phyloP scores from a whole-genome alignment of 2,888 invertebrate species.

The Siphonodentalium dalli region DNA sequence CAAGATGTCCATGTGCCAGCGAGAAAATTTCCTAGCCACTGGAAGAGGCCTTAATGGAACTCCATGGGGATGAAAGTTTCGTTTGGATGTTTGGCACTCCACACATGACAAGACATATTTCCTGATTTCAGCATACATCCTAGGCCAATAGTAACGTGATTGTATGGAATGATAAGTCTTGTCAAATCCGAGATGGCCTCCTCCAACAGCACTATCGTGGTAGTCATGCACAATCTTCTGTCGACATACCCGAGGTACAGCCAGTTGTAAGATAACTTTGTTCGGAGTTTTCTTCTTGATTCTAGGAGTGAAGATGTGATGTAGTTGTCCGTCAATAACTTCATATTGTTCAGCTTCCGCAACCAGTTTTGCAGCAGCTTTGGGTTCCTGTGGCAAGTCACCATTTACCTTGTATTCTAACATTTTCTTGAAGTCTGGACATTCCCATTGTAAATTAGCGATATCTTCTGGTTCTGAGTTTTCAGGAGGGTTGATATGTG shows the following conservation, averaged over 20 bases:
- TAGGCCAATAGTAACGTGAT: constrained; percentile 18
- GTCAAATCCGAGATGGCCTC: constrained; percentile 13
- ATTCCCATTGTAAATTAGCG: constrained; percentile 16
- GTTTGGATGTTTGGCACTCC: constrained; percentile 11
- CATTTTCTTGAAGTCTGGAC: constrained; percentile 19
- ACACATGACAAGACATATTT: constrained; percentile 11
- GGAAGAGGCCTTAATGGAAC: constrained; percentile 18
- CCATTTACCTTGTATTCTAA: constrained; percentile 10
- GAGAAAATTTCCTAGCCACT: constrained; percentile 5
- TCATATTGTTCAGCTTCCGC: constrained; percentile 14
- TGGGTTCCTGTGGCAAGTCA: constrained; percentile 12
- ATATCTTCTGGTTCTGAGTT: too few relatives aligned
- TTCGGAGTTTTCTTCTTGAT: neutral
- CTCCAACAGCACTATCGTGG: constrained; percentile 20
- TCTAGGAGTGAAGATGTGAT: constrained; percentile 14
- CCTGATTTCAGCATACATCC: constrained; percentile 11
- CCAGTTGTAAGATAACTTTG: constrained; percentile 2
- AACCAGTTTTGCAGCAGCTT: constrained; percentile 6
- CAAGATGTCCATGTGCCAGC: constrained; percentile 21
- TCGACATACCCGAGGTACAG: constrained; percentile 14
- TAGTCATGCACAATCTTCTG: constrained; percentile 17
- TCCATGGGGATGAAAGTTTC: neutral
- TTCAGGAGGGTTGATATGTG: too few relatives aligned
- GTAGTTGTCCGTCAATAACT: constrained; percentile 16
- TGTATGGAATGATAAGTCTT: constrained; percentile 10